These are phyloP conservation scores for Sitta europaea DNA, from an alignment of 2,113 vertebrate species.

Conservation along the genomic window DNA sequence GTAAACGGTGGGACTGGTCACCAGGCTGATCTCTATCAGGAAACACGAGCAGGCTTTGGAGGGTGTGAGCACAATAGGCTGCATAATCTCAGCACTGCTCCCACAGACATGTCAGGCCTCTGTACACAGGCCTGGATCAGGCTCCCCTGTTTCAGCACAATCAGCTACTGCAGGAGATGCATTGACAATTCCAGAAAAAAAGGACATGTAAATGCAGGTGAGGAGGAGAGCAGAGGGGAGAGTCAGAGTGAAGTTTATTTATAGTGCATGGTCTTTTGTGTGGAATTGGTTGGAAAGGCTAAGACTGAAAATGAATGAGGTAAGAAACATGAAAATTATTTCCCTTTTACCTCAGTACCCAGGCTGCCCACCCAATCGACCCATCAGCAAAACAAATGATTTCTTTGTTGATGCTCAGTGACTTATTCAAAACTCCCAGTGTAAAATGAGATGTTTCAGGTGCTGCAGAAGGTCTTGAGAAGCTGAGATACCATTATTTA, in stretches of 20 bases:
- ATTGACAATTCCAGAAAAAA: not conserved
- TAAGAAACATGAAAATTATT: not conserved
- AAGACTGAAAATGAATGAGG: not conserved
- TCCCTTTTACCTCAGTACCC: not conserved
- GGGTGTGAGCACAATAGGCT: not conserved
- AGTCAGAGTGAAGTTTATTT: not conserved
- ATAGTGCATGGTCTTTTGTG: not conserved
- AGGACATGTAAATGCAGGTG: rapidly evolving
- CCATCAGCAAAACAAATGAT: not conserved
- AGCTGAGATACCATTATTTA: not conserved
- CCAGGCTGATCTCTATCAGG: not conserved
- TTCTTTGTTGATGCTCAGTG: not conserved
- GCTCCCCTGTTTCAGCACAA: not conserved
- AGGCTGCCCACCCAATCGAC: not conserved
- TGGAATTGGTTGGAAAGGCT: not conserved
- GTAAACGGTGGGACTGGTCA: not conserved
- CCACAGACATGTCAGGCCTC: not conserved
- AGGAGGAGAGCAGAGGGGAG: not conserved
- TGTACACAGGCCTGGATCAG: not conserved
- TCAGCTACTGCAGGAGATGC: not conserved
- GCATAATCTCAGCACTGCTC: not conserved
- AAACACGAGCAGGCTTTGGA: not conserved
- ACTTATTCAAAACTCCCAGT: not conserved
- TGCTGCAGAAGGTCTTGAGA: not conserved
- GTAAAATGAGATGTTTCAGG: not conserved